Base-by-base conservation (phyloP, 1,140 invertebrate genomes). In the Heliconius himera region DNA sequence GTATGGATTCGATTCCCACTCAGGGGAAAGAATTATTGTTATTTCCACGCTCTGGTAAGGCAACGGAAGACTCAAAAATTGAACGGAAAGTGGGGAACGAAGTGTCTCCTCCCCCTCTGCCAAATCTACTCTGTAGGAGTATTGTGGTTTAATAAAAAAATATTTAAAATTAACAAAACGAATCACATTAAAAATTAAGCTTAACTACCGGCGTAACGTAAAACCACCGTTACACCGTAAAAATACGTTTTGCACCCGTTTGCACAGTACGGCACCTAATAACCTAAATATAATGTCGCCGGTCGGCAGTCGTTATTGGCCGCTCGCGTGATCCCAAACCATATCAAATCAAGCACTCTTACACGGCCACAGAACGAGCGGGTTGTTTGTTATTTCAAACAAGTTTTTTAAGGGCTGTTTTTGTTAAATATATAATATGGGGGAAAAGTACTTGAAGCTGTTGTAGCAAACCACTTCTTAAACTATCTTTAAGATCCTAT, bases 261-360 rank as follows among this genome's bases (percentile, higher is more conserved):
- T 22, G 29, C 16, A 66, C 49, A 76, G 51, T 33, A 29, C 49
- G 77, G 78, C 81, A 79, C 81, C 85, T 78, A 82, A 84, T 87
- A 83, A 89, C 83, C 84, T 85, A 84, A 85, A 87, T 85, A 87
- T 81, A 82, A 70, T 75, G 72, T 80, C 81, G 83, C 77, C 73
- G 20, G 73, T 71, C 77, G 72, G 33, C 60, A 49, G 51, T 74
- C 74, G 82, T 84, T 89, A 88, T 88, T 84, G 82, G 76, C 29
- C 56, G 77, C 74, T 89, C 79, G 85, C 88, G 88, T 89, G 88
- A 82, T 83, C 71, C 70, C 22, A 29, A 38, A 77, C 82, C 80
- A 79, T 87, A 80, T 81, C 85, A 81, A 83, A 83, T 84, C 83
- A 81, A 83, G 83, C 81, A 76, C 78, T 70, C 46, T 33, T 13